Base-by-base conservation (phyloP, 2,113 vertebrate species). In the Melanerpes aurifrons region DNA sequence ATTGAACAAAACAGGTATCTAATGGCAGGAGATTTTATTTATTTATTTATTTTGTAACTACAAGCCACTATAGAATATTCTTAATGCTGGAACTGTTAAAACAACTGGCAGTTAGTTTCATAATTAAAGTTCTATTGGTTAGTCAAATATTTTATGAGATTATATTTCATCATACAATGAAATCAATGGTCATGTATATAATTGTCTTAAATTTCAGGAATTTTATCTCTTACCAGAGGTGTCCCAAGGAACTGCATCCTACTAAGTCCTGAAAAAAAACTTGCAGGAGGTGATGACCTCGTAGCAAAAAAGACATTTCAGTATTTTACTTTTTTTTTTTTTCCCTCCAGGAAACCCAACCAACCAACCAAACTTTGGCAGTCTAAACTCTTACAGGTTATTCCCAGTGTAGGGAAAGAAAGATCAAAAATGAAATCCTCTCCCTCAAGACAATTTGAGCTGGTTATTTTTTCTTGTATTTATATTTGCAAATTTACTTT, bases 401-500 rank as follows among this genome's bases (percentile, higher is more conserved):
- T 67, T 79, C 17, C 31, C 10, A 84, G 6, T 62, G 9, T 5
- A 66, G 29, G 15, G 45, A 79, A 84, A 75, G 11, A 61, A 78
- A 82, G 9, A 62, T 4, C 7, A 67, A 21, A 89, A 50, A 12
- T 58, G 29, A 86, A 67, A 31, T 81, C 2, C 2, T 8, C 18
- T 73, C 3, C 18, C 2, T 9, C 0, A 0, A 4, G 48, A 20
- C 71, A 79, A 3, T 66, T 6, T 62, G 69, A 84, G 63, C 3
- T 43, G 35, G 17, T 54, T 54, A 5, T 9, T 68, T 7, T 53
- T 43, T 73, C 71, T 29, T 35, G 3, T 28, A 32, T 73, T 82
- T 75, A 4, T 35, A 56, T 74, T 81, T 90, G 7, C 1, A 77
- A 61, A 47, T 68, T 18, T 24, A 35, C 71, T 59, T 90, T 58